Evolutionary conservation across 2,888 invertebrate genomes (phyloP).

Genomic region (Caenorhabditis imperialis): DNA sequence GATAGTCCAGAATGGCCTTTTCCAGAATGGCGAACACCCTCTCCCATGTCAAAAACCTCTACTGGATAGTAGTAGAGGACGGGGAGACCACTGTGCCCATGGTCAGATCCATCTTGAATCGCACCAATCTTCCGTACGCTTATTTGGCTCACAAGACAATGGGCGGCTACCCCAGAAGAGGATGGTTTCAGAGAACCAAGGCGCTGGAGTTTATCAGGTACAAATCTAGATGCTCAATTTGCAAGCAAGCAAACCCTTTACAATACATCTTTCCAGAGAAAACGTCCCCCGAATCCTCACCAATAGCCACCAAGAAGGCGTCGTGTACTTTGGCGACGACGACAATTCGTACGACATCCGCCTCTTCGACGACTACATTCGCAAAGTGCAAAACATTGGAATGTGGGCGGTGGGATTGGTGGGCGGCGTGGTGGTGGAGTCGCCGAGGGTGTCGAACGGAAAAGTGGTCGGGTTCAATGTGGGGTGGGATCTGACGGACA

Average conservation of each 20-base stretch:
- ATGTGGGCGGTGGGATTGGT: conserved; percentile 61
- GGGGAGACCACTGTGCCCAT: conserved; percentile 14
- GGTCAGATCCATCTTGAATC: conserved; percentile 33
- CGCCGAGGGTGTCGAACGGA: conserved; percentile 59
- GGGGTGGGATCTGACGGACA: conserved; percentile 47
- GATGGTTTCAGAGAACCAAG: conserved; percentile 64
- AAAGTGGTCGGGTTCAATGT: conserved; percentile 63
- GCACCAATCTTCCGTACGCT: conserved; percentile 42
- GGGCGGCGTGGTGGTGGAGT: conserved; percentile 59
- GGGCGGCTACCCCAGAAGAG: conserved; percentile 57
- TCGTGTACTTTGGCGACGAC: conserved; percentile 63
- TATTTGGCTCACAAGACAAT: conserved; percentile 51
- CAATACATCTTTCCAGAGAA: no score
- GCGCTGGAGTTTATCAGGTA: conserved; percentile 57
- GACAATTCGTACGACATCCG: conserved; percentile 61
- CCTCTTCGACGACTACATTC: conserved; percentile 55
- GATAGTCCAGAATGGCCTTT: no score
- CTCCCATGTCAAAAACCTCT: conserved; percentile 44
- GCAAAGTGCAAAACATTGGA: conserved; percentile 58
- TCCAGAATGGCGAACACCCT: conserved; percentile 62
- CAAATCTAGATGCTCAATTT: no score
- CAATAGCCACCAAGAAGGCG: conserved; percentile 4
- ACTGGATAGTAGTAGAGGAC: conserved; percentile 66
- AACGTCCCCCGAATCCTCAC: no score
- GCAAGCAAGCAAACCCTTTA: no score